These are phyloP conservation scores for Hirtodrosophila histrioides DNA, from an alignment of 2,888 invertebrate genomes.

Conservation along the genomic window DNA sequence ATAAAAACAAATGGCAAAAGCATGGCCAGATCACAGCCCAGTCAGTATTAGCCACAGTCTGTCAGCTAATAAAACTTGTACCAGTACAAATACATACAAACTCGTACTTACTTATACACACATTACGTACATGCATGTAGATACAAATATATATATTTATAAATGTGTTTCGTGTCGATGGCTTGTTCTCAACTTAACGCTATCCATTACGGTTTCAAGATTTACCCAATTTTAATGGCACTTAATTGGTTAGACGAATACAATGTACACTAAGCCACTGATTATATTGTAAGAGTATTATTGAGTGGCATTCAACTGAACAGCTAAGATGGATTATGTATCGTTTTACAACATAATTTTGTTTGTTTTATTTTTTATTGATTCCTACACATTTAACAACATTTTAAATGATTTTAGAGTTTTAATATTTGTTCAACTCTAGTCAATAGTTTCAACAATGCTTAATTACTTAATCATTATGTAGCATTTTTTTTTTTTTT, in stretches of 20 bases:
- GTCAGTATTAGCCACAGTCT: slow-evolving; percentile 15
- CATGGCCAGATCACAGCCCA: slow-evolving; percentile 37
- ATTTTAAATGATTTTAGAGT: too few relatives aligned
- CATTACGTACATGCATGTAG: not conserved
- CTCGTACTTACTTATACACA: not conserved
- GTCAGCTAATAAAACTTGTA: slow-evolving; percentile 38
- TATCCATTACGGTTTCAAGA: slow-evolving; percentile 38
- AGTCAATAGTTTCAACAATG: too few relatives aligned
- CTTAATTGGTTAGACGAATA: slow-evolving; percentile 56
- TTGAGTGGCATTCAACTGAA: not conserved
- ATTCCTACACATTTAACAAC: not conserved
- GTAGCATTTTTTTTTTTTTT: too few relatives aligned
- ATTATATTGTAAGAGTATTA: slow-evolving; percentile 3
- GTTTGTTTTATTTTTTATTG: slow-evolving; percentile 2
- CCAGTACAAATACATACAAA: slow-evolving; percentile 4
- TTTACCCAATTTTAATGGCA: slow-evolving; percentile 61
- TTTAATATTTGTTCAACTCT: too few relatives aligned
- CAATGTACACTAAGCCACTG: slow-evolving; percentile 33
- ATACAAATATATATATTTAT: slow-evolving; percentile 11
- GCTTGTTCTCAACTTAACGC: slow-evolving; percentile 60
- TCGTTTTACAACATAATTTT: slow-evolving; percentile 1
- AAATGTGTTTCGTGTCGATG: slow-evolving; percentile 31
- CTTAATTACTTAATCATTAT: too few relatives aligned
- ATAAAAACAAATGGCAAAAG: slow-evolving; percentile 72
- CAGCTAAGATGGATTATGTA: not conserved